These are phyloP conservation scores for Pristionchus fissidentatus DNA, from an alignment of 2,888 invertebrate species.

Conservation along the genomic window DNA sequence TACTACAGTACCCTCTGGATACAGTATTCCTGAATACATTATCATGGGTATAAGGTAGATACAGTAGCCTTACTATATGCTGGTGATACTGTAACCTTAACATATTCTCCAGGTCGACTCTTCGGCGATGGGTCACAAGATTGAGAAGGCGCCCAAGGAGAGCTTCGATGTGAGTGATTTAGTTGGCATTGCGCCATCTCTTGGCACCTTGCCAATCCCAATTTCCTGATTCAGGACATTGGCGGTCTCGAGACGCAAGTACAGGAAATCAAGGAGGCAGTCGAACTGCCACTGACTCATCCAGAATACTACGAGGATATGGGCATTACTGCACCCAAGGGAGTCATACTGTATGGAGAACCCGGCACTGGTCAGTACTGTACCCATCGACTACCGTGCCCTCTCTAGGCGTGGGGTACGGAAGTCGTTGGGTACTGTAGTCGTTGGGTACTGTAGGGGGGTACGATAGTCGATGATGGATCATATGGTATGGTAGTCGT, in stretches of 20 bases:
- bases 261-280: conserved; percentile 87
- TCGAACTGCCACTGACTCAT: conserved; percentile 96
- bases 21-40: too few relatives aligned
- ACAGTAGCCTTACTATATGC: too few relatives aligned
- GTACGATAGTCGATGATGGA: too few relatives aligned
- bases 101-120: conserved; percentile 57
- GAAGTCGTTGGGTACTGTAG: too few relatives aligned
- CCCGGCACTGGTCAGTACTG: conserved; percentile 86
- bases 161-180: conserved; percentile 51
- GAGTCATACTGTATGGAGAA: conserved; percentile 96
- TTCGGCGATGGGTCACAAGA: conserved; percentile 63
- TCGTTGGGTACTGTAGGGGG: too few relatives aligned
- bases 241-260: conserved; percentile 85
- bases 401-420: too few relatives aligned
- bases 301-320: conserved; percentile 99
- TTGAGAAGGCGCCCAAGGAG: conserved; percentile 71
- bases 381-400: too few relatives aligned
- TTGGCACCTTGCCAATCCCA: neutral
- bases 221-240: conserved; percentile 83
- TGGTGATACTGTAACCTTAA: conserved; percentile 49
- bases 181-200: neutral
- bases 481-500: too few relatives aligned
- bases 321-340: conserved; percentile 99
- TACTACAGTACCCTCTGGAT: neutral
- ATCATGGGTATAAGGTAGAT: too few relatives aligned